Evolutionary conservation across 30 jellyfish, hydroid and myxozoan genomes (phyloP).

Genomic region (Mastigias papua): DNA sequence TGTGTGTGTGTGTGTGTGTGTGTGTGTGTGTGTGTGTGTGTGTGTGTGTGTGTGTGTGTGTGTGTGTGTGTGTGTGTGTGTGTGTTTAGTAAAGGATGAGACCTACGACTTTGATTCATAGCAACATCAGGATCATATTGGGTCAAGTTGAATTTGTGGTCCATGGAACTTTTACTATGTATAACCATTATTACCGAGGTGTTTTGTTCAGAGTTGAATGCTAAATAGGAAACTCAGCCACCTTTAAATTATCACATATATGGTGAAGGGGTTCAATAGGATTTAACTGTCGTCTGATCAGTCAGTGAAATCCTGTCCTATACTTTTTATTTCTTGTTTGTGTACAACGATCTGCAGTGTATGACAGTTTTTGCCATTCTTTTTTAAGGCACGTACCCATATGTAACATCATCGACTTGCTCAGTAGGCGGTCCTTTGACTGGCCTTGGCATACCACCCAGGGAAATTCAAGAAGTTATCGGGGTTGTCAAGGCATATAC

Average conservation of each 20-base stretch:
- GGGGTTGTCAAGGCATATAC: conserved; percentile 99
- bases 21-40: too few species aligned
- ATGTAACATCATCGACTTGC: conserved; percentile 98
- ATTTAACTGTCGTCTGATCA: too few species aligned
- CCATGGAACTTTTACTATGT: too few species aligned
- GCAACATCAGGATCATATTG: too few species aligned
- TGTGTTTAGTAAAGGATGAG: too few species aligned
- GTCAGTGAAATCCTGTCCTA: too few species aligned
- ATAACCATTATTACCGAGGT: too few species aligned
- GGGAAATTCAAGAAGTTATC: conserved; percentile 68
- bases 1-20: too few species aligned
- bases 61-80: too few species aligned
- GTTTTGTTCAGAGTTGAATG: neutral
- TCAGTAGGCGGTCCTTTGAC: conserved; percentile 97
- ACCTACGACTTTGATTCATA: too few species aligned
- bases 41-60: too few species aligned
- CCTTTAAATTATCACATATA: neutral
- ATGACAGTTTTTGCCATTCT: neutral
- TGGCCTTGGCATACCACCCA: conserved; percentile 99
- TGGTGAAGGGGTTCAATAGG: neutral
- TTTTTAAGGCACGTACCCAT: conserved; percentile 97
- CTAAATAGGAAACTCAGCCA: neutral
- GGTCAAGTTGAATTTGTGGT: too few species aligned
- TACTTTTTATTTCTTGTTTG: neutral
- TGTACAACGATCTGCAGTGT: neutral